Evolutionary conservation across 2,888 invertebrate genomes (phyloP).

Genomic region (Rhamnusium bicolor): DNA sequence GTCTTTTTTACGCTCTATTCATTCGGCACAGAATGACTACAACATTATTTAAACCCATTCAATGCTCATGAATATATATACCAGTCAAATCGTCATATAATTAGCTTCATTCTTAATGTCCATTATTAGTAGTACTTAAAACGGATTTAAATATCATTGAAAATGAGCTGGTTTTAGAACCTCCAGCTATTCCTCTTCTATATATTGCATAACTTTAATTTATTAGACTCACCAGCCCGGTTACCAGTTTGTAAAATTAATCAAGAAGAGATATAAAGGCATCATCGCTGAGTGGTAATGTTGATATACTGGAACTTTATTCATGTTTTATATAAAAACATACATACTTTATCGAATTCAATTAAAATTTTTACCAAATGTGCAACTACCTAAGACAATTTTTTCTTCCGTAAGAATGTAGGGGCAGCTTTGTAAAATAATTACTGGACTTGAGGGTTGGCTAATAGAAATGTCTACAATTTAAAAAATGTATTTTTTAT

Average conservation of each 20-base stretch:
- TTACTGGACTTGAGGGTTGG: no score
- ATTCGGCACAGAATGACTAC: neutral
- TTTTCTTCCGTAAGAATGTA: no score
- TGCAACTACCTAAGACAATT: no score
- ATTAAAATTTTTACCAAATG: no score
- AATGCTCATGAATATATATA: slow-evolving; percentile 3
- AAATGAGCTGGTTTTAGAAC: slow-evolving; percentile 3
- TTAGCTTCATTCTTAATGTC: slow-evolving; percentile 17
- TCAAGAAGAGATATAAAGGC: no score
- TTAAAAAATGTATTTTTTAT: no score
- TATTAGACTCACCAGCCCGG: neutral
- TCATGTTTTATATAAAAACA: no score
- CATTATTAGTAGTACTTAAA: slow-evolving; percentile 29
- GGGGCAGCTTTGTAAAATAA: no score
- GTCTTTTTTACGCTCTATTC: neutral
- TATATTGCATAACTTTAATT: slow-evolving; percentile 28
- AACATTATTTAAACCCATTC: slow-evolving; percentile 3
- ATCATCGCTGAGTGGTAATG: no score
- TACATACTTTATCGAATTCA: no score
- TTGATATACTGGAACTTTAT: no score
- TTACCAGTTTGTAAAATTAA: neutral
- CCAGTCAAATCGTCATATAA: slow-evolving; percentile 17
- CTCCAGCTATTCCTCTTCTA: neutral
- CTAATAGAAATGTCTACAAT: no score
- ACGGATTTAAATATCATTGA: slow-evolving; percentile 22